Evolutionary conservation across 64 coral and sea anemone genomes (phyloP), one percentile per base, ranked within the genome.

Genomic region (Catalaphyllia jardinei): DNA sequence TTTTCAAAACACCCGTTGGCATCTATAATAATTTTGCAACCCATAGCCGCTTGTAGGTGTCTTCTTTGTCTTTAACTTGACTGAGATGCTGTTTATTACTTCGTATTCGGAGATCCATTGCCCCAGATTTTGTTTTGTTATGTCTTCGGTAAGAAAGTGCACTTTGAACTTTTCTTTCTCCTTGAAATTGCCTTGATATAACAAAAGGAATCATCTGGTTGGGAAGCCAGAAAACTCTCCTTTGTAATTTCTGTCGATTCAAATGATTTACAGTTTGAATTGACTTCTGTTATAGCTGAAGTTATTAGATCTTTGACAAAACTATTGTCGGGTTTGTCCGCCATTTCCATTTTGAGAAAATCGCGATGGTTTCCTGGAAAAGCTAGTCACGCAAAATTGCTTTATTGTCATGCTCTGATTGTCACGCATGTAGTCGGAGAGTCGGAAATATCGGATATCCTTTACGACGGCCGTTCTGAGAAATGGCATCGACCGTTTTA

Each of bases 21-120:
- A 94, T 50, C 82, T 62, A 78, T 94, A 94, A 59, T 94, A 94
- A 67, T 90, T 94, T 63, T 90, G 88, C 31, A 87, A 25, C 27
- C 39, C 55, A 87, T 86, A 86, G 57, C 88, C 88, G n/a, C 72
- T 78, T 30, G 87, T 94, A 76, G 67, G 86, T 52, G 83, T 83
- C 76, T 89, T 94, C 80, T 76, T 75, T 71, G 79, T 94, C 87
- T 86, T 94, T 67, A 89, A 35, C 33, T 35, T 35, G 33, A 35
- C 61, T 31, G 78, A 50, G 33, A 89, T 42, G 28, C 64, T 39
- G 75, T 94, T 94, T 16, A 94, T 88, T 25, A 64, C 74, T 67
- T 94, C 86, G 33, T 76, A 86, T 67, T 94, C 92, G 18, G 57
- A 60, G 65, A 94, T 76, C 87, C 79, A 94, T 77, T 75, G 35